A percentile compares a stretch with the other conserved stretches of the same genome.
Evolutionary conservation across 2,797 vertebrate genomes (phyloP).

Genomic region (Oreonectes daqikongensis): DNA sequence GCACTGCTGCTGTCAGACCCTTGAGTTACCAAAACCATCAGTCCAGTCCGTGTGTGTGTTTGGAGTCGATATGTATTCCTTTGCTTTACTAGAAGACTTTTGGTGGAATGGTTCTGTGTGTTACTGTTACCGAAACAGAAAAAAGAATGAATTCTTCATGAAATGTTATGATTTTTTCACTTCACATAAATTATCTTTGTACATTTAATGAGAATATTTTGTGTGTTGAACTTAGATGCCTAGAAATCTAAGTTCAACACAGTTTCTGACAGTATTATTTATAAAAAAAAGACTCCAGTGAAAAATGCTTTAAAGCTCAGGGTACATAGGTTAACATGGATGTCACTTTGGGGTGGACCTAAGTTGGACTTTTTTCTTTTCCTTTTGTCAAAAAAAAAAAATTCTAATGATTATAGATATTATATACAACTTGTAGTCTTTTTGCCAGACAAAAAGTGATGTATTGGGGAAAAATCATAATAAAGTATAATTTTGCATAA

Average conservation of each 20-base stretch:
- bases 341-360: background rate
- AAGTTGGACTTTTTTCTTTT: constrained; percentile 10
- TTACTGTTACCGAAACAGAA: background rate
- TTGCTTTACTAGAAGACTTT: too few species aligned
- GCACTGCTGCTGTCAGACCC: constrained; percentile 25
- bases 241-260: too few species aligned
- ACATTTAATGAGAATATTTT: too few species aligned
- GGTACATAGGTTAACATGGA: background rate
- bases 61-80: background rate
- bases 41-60: background rate
- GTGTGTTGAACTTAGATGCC: too few species aligned
- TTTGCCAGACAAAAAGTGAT: background rate
- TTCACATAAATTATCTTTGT: background rate
- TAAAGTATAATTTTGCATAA: background rate
- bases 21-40: background rate
- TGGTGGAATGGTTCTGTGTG: too few species aligned
- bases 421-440: background rate
- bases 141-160: background rate
- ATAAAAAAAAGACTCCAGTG: background rate
- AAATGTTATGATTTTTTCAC: background rate
- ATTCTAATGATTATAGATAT: background rate
- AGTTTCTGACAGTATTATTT: background rate
- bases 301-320: background rate
- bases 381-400: background rate
- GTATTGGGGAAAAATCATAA: background rate